These are phyloP conservation scores for Lithophane semibrunnea DNA, from an alignment of 2,888 invertebrate species.

Conservation along the genomic window DNA sequence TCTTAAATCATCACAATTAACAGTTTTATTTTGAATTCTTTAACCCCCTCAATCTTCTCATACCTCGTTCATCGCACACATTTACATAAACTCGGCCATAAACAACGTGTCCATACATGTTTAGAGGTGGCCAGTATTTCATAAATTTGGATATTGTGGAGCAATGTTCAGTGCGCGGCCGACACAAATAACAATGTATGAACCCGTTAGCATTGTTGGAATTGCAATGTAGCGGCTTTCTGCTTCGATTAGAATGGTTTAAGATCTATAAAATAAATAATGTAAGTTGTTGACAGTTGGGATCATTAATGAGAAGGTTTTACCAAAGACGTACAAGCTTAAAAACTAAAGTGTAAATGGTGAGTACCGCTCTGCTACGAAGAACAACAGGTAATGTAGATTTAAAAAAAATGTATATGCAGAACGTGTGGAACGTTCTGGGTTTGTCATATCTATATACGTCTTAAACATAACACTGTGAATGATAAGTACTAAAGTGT, in stretches of 20 bases:
- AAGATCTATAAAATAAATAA: not conserved
- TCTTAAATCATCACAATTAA: not conserved
- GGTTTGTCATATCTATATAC: not conserved
- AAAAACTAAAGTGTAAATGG: not conserved
- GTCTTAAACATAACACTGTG: not conserved
- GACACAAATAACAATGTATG: slow-evolving; percentile 27
- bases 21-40: not conserved
- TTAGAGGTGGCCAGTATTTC: slow-evolving; percentile 17
- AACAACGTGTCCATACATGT: slow-evolving; percentile 40
- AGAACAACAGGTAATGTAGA: not conserved
- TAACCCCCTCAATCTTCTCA: not conserved
- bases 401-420: not conserved
- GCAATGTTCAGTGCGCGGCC: not conserved
- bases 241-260: not conserved
- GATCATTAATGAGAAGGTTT: not conserved
- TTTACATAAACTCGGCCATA: slow-evolving; percentile 13
- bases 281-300: not conserved
- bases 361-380: not conserved
- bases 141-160: slow-evolving; percentile 29
- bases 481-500: not conserved
- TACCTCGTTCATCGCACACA: slow-evolving; percentile 5
- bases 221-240: not conserved
- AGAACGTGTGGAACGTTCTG: not conserved
- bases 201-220: not conserved
- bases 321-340: not conserved